phyloP scores from a whole-genome alignment of 2,113 vertebrate species.

The Penelope pileata region DNA sequence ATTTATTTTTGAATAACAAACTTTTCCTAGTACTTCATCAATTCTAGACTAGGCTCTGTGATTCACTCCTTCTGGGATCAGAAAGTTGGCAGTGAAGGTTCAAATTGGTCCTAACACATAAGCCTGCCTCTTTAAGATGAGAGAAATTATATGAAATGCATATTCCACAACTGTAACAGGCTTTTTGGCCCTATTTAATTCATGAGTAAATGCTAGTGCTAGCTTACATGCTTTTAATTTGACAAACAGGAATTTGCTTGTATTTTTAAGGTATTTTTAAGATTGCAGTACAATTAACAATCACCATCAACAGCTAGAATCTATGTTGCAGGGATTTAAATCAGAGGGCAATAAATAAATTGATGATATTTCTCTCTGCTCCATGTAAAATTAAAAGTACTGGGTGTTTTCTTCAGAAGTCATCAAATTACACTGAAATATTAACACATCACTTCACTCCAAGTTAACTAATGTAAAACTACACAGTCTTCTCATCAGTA shows the following conservation, averaged over 20 bases:
- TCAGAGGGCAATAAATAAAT: background rate
- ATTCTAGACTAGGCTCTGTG: background rate
- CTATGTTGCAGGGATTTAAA: background rate
- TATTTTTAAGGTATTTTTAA: background rate
- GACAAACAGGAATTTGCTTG: background rate
- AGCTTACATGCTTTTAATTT: background rate
- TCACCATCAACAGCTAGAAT: background rate
- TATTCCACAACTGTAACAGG: background rate
- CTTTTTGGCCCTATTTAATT: background rate
- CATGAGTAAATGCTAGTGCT: background rate
- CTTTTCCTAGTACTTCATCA: background rate
- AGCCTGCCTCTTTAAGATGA: background rate
- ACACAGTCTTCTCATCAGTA: background rate
- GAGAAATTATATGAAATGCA: fast-evolving
- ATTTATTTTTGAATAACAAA: background rate
- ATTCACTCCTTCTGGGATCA: background rate
- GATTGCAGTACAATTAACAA: fast-evolving
- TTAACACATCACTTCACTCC: background rate
- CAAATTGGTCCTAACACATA: background rate
- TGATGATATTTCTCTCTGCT: fast-evolving
- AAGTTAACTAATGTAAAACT: background rate
- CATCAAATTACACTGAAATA: background rate
- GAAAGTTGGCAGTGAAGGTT: background rate
- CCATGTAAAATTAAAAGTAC: background rate
- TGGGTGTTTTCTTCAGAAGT: background rate